Conservation (phyloP, 64 coral and sea anemone species). For the Actinia equina region DNA sequence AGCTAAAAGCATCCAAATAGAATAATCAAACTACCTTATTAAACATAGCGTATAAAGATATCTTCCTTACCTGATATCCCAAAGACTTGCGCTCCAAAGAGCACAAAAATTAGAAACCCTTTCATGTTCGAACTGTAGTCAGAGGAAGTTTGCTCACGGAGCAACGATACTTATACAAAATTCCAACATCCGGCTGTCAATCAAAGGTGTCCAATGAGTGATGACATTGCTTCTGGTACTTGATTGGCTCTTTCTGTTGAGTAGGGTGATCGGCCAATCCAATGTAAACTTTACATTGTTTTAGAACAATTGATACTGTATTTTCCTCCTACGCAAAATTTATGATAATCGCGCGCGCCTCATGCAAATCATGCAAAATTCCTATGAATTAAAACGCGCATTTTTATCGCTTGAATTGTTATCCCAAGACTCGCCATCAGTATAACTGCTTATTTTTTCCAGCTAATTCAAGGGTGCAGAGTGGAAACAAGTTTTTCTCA, state of each 20-base stretch:
- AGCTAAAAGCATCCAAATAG: neutral
- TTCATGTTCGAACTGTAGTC: neutral
- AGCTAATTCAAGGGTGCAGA: too few species aligned
- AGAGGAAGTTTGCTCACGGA: neutral
- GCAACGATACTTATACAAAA: neutral
- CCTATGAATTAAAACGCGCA: too few species aligned
- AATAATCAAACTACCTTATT: neutral
- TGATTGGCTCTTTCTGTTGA: conserved; percentile 7
- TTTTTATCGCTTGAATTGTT: too few species aligned
- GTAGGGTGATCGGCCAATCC: too few species aligned
- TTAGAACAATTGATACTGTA: too few species aligned
- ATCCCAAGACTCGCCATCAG: too few species aligned
- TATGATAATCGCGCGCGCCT: too few species aligned
- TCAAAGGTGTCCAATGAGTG: neutral
- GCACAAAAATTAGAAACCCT: neutral
- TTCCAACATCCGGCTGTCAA: conserved; percentile 19
- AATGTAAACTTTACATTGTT: too few species aligned
- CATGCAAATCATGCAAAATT: too few species aligned
- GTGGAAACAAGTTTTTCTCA: too few species aligned
- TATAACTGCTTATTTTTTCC: too few species aligned
- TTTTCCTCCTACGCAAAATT: too few species aligned
- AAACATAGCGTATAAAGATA: neutral
- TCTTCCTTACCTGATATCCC: neutral
- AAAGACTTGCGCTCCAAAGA: neutral
- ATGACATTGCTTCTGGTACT: neutral